Conservation (phyloP, 2,113 vertebrate genomes). For the Neogale vison region DNA sequence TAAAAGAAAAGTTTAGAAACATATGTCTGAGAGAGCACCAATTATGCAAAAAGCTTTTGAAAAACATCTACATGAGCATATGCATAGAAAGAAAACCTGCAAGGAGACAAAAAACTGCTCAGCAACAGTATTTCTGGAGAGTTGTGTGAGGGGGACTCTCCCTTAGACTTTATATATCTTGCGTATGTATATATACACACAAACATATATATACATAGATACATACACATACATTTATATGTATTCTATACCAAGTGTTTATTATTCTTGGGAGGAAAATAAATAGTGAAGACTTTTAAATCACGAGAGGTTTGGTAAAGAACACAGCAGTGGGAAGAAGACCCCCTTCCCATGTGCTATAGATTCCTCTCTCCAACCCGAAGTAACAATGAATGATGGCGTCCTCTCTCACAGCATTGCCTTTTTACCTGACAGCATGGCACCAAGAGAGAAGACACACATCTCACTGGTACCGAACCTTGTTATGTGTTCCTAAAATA, state of each 20-base stretch:
- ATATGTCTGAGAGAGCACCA: neutral
- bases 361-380: neutral
- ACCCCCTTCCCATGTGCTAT: neutral
- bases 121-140: neutral
- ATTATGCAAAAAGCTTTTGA: neutral
- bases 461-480: neutral
- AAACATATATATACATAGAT: neutral
- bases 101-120: neutral
- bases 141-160: neutral
- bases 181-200: neutral
- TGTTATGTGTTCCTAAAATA: slow-evolving; percentile 48
- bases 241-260: neutral
- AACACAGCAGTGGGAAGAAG: neutral
- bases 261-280: neutral
- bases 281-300: slow-evolving; percentile 30
- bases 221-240: neutral
- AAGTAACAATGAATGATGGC: neutral
- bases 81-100: neutral
- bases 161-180: neutral
- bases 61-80: neutral
- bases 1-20: slow-evolving; percentile 44
- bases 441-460: neutral
- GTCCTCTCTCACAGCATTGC: neutral
- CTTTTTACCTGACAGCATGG: neutral
- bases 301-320: neutral